Base-by-base conservation (phyloP, 2,888 invertebrate genomes). In the Antitype chi region DNA sequence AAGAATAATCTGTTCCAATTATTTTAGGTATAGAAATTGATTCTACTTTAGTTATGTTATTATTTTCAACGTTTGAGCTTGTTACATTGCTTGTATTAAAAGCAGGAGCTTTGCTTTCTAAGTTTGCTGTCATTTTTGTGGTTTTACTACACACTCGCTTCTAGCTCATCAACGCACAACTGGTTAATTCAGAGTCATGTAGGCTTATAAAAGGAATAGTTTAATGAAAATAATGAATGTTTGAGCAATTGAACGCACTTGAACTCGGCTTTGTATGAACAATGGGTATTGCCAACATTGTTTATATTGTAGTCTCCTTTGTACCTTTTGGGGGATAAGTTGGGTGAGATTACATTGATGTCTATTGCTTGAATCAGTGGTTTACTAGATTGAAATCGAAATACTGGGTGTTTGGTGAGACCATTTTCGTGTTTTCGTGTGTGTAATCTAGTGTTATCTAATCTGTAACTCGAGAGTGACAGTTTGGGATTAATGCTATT, bases 1-100 rank as follows among this genome's bases (percentile, higher is more conserved):
- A 94, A 0, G 85, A 85, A 66, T 89, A 92, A 84, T 94, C 93
- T 1, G 94, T 94, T 57, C 94, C 94, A 67, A 94, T 85, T 20
- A 82, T 49, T 82, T 78, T 86, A 8, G 86, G 79, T 38, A 84
- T 59, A 28, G 17, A n/a, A 38, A 70, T n/a, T 23, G 66, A 8
- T 60, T 67, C 62, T 28, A 0, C n/a, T 52, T 66, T 52, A 25
- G 28, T 60, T 52, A 53, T 70, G 38, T 20, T 62, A 59, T 59
- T 53, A n/a, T 43, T 71, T 57, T 72, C 73, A 55, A 5, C 49
- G 57, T 28, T 70, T 23, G 55, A 57, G 20, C 32, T 73, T n/a
- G n/a, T 57, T 25, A 38, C 53, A 9, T 69, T 67, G 5, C 52
- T 68, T 13, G 53, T 2, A 43, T 55, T 81, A 47, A 57, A 25